Conservation (phyloP, 2,797 vertebrate genomes). For the Eurystomus glaucurus region DNA sequence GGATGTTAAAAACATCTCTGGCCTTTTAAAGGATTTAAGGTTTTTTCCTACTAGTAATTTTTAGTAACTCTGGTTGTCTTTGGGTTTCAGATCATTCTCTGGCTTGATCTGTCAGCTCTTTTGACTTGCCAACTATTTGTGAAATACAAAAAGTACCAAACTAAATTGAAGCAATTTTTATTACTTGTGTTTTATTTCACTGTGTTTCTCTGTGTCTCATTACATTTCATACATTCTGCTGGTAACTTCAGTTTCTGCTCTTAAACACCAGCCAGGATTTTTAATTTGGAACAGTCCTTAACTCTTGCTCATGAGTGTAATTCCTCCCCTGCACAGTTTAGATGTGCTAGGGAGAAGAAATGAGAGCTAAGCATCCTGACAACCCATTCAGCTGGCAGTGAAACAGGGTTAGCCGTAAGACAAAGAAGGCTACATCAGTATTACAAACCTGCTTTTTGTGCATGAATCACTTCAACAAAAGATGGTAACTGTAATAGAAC, state of each 20-base stretch:
- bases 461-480: not conserved
- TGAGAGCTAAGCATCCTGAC: not conserved
- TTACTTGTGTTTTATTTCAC: not conserved
- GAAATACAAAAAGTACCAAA: not conserved
- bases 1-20: not conserved
- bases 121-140: not conserved
- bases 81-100: slow-evolving; percentile 21
- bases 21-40: not conserved
- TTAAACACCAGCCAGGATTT: not conserved
- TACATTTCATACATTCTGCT: not conserved
- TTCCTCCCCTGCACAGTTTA: not conserved
- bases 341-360: not conserved
- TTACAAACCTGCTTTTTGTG: not conserved
- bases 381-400: not conserved
- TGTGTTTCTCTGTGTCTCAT: not conserved
- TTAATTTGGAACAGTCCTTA: not conserved
- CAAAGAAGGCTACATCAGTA: accelerated
- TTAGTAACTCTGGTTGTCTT: not conserved
- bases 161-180: not conserved
- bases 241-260: not conserved
- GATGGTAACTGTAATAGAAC: accelerated
- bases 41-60: slow-evolving; percentile 20
- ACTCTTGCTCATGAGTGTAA: not conserved
- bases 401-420: not conserved
- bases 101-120: slow-evolving; percentile 33